Evolutionary conservation across 2,888 invertebrate species (phyloP).

Genomic region (Fissipunctia ypsillon): DNA sequence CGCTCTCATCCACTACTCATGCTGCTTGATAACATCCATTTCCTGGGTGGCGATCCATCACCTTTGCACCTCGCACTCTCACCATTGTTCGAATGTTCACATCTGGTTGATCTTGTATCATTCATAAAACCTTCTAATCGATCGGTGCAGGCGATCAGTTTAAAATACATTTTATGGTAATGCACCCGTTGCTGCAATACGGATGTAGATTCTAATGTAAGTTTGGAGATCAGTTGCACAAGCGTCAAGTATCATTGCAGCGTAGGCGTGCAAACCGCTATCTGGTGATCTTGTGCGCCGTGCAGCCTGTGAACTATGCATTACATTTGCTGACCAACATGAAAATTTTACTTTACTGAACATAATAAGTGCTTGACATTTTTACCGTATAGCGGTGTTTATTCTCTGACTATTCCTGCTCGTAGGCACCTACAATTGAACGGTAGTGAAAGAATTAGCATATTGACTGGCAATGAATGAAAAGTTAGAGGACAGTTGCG

Average conservation of each 20-base stretch:
- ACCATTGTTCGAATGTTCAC: constrained; percentile 81
- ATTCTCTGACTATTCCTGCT: constrained; percentile 18
- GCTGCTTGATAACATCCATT: constrained; percentile 79
- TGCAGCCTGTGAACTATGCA: constrained; percentile 59
- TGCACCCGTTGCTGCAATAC: constrained; percentile 79
- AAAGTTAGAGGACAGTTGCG: constrained; percentile 79
- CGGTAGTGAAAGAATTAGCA: constrained; percentile 79
- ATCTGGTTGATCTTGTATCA: constrained; percentile 60
- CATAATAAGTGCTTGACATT: constrained; percentile 13
- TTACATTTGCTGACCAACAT: constrained; percentile 46
- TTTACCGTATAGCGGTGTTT: constrained; percentile 34
- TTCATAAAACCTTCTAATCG: constrained; percentile 64
- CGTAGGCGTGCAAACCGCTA: constrained; percentile 78
- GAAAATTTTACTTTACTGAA: constrained; percentile 29
- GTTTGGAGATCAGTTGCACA: constrained; percentile 80
- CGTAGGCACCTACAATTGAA: constrained; percentile 56
- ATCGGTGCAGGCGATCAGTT: constrained; percentile 70
- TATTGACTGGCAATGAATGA: constrained; percentile 84
- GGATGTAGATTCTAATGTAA: constrained; percentile 77
- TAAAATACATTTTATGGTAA: constrained; percentile 84
- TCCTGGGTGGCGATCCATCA: constrained; percentile 82
- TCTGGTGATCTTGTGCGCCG: constrained; percentile 64
- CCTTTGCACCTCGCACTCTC: constrained; percentile 77
- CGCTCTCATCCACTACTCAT: constrained; percentile 71
- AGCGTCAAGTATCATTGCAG: constrained; percentile 79